Evolutionary conservation across 2,888 invertebrate genomes (phyloP).

Genomic region (Argyresthia goedartella): DNA sequence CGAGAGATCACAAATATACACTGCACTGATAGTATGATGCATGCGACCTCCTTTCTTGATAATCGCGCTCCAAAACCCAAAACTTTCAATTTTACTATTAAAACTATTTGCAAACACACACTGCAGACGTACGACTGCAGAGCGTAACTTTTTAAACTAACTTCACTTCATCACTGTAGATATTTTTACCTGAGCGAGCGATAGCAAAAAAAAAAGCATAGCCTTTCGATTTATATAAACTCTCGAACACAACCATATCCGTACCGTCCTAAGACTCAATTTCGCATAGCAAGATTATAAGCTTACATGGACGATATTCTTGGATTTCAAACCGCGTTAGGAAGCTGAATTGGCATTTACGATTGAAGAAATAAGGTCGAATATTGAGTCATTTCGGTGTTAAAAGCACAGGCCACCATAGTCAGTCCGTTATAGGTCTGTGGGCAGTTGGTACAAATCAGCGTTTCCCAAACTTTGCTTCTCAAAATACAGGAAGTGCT

Average conservation of each 20-base stretch:
- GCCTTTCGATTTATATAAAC: neutral
- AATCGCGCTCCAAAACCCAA: too few species aligned
- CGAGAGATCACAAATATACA: neutral
- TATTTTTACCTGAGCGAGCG: constrained; percentile 64
- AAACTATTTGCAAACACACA: too few species aligned
- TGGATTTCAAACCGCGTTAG: too few species aligned
- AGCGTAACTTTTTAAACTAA: constrained; percentile 53
- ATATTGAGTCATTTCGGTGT: constrained; percentile 11
- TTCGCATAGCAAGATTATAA: constrained; percentile 27
- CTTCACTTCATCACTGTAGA: constrained; percentile 35
- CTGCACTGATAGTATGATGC: neutral
- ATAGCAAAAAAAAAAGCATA: constrained; percentile 36
- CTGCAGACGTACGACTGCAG: constrained; percentile 20
- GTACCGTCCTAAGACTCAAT: too few species aligned
- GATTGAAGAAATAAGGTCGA: neutral
- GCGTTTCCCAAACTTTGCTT: constrained; percentile 39
- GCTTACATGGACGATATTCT: constrained; percentile 17
- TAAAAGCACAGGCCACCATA: constrained; percentile 34
- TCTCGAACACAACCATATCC: too few species aligned
- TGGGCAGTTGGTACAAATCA: constrained; percentile 57
- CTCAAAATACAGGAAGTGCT: neutral
- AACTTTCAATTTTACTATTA: too few species aligned
- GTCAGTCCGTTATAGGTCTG: constrained; percentile 39
- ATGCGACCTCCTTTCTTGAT: too few species aligned
- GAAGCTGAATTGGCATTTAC: constrained; percentile 19